Conservation (phyloP, 2,888 invertebrate genomes). For the Tetramorium bicarinatum region DNA sequence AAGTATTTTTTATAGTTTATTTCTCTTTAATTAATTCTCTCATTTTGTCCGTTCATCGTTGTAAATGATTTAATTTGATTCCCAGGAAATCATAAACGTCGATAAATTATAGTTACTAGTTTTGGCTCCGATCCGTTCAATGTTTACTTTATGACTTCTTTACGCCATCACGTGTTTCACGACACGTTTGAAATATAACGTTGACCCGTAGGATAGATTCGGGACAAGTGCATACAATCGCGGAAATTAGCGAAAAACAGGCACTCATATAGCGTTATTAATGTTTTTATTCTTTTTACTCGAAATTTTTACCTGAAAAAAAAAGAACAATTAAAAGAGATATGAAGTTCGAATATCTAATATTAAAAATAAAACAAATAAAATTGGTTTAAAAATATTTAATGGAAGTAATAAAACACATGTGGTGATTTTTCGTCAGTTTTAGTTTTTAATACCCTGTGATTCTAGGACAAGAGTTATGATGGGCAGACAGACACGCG, state of each 20-base stretch:
- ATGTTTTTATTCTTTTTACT: too few species aligned
- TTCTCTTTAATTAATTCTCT: neutral
- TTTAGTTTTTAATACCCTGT: conserved; percentile 5
- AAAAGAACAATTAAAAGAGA: neutral
- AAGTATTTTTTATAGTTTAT: conserved; percentile 13
- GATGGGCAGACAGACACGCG: neutral
- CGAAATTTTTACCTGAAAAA: neutral
- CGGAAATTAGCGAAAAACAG: neutral
- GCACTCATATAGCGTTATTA: neutral
- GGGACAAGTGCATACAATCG: neutral
- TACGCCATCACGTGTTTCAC: neutral
- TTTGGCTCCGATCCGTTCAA: conserved; percentile 11
- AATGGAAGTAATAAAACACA: conserved; percentile 20
- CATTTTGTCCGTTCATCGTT: neutral
- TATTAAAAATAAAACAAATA: neutral
- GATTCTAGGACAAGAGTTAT: conserved; percentile 19
- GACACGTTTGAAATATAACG: conserved; percentile 13
- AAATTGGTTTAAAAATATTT: neutral
- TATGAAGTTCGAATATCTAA: neutral
- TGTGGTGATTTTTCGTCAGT: neutral
- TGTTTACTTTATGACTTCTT: conserved; percentile 30
- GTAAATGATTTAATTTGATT: neutral
- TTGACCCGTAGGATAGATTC: neutral
- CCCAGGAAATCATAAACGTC: neutral
- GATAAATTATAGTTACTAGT: conserved; percentile 25